A percentile compares a stretch with the other conserved stretches of the same genome.
Evolutionary conservation across 2,113 vertebrate genomes (phyloP).

Genomic region (human (Homo sapiens)): GRCh38 chr2:212811001-212811500

Average conservation of each 20-base stretch:
- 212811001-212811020: neutral
- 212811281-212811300: conserved; percentile 39
- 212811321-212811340: neutral
- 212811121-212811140: neutral
- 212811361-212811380: neutral
- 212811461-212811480: conserved; percentile 30
- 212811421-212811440: conserved; percentile 2
- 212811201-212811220: conserved; percentile 49
- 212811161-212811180: neutral
- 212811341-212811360: neutral
- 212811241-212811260: neutral
- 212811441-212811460: conserved; percentile 32
- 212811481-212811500: conserved; percentile 40
- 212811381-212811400: neutral
- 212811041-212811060: neutral
- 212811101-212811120: neutral
- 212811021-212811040: neutral
- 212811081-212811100: neutral
- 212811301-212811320: neutral
- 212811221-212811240: neutral
- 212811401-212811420: neutral
- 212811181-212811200: conserved; percentile 33
- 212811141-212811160: neutral
- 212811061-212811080: neutral
- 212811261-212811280: conserved; percentile 36